These are phyloP conservation scores for Atrichornis clamosus DNA, from an alignment of 2,113 vertebrate species.

Conservation along the genomic window DNA sequence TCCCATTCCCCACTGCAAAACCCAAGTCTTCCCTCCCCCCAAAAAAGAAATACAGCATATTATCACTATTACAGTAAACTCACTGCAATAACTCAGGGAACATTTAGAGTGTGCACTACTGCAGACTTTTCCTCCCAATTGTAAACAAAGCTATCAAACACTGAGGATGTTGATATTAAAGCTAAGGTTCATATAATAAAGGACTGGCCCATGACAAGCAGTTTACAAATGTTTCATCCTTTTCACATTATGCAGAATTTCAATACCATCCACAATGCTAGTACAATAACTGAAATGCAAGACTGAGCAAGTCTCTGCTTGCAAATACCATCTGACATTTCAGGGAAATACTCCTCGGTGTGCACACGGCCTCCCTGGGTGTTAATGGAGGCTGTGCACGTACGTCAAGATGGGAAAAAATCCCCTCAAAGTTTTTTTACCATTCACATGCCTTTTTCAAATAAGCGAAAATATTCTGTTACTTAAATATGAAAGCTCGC, in stretches of 20 bases:
- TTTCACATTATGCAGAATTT: constrained; percentile 80
- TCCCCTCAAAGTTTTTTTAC: constrained; percentile 17
- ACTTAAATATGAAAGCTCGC: constrained; percentile 63
- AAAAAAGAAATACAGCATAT: constrained; percentile 44
- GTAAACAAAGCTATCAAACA: constrained; percentile 72
- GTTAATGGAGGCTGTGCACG: not conserved
- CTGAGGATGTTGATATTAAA: constrained; percentile 73
- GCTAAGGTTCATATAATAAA: constrained; percentile 72
- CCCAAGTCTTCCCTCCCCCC: not conserved
- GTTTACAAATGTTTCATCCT: constrained; percentile 73
- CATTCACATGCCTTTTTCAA: constrained; percentile 58
- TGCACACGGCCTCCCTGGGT: not conserved
- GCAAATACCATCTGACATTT: constrained; percentile 55
- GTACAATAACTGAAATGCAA: constrained; percentile 67
- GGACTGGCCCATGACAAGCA: constrained; percentile 76
- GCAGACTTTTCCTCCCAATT: constrained; percentile 59
- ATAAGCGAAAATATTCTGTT: constrained; percentile 57
- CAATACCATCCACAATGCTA: constrained; percentile 71
- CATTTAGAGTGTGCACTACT: constrained; percentile 53
- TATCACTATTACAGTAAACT: constrained; percentile 52
- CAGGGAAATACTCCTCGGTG: constrained; percentile 44
- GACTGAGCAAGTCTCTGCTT: constrained; percentile 57
- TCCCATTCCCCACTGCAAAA: constrained; percentile 48
- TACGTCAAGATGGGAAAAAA: constrained; percentile 22
- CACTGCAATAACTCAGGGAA: constrained; percentile 53